Evolutionary conservation across 2,888 invertebrate species (phyloP), one percentile per base, ranked within the genome.

Genomic region (Habroteleia sp.): DNA sequence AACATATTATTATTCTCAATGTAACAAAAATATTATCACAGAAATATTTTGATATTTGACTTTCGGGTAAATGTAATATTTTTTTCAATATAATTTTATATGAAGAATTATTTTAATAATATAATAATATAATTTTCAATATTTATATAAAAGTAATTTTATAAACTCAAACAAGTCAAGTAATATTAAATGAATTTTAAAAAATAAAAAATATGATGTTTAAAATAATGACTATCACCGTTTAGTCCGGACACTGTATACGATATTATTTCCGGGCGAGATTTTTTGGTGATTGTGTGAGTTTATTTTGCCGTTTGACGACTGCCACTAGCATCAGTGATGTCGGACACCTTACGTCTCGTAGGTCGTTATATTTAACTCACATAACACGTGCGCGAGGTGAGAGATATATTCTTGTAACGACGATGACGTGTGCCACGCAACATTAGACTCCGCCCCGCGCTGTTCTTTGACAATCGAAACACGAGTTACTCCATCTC

Each of bases 341-440:
- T 73, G 69, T 76, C 56, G 66, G 69, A 73, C 69, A 77, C 74
- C 77, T 77, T 68, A 75, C 71, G 71, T 56, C 52, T 66, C 69
- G 69, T 58, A 37, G 37, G 68, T 42, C 44, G 68, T 68, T 73
- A 75, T 69, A 73, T 75, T 77, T 73, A 73, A 68, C 69, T 66
- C 69, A 16, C 46, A 41, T 66, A 69, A 76, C 71, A 75, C 75
- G 77, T 75, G 75, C 69, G 56, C 72, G 42, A 56, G 62, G 56
- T 20, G 66, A 50, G 48, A 72, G 75, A 73, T 75, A 75, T 75
- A 75, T 77, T 77, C 73, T 77, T 54, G 69, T 75, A 69, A 73
- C 75, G 62, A 14, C 63, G 73, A 66, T 71, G 65, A 62, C 63
- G 66, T 60, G 65, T 37, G 56, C 42, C 65, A 56, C 48, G 68